Percentiles rank a stretch among this genome's conserved stretches.
phyloP scores from a whole-genome alignment of 2,113 vertebrate genomes.

The Corythaixoides concolor region DNA sequence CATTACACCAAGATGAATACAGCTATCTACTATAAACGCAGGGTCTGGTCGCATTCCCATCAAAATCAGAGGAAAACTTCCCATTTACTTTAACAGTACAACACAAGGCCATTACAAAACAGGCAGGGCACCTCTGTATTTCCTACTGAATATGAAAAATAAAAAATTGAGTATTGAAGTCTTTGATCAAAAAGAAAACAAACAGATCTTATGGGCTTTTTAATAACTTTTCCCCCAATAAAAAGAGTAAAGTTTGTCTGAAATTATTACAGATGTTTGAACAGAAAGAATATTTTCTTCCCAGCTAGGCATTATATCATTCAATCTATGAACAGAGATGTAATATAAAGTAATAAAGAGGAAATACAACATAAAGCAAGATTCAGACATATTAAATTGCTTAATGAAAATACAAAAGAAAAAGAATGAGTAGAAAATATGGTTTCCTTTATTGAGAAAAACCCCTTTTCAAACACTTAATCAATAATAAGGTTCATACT shows the following conservation, averaged over 20 bases:
- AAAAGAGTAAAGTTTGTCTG: conserved; percentile 39
- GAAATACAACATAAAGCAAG: conserved; percentile 59
- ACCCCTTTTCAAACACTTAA: conserved; percentile 46
- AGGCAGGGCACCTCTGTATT: conserved; percentile 24
- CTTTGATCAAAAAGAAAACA: conserved; percentile 40
- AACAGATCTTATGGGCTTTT: not conserved
- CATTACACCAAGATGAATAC: not conserved
- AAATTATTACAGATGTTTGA: conserved; percentile 62
- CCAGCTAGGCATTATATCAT: conserved; percentile 59
- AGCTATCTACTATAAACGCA: not conserved
- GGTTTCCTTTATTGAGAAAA: conserved; percentile 65
- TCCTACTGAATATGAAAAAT: conserved; percentile 18
- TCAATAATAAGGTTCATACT: conserved; percentile 64
- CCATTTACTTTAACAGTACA: not conserved
- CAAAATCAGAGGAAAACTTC: not conserved
- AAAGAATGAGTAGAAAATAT: conserved; percentile 35
- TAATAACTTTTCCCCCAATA: conserved; percentile 56
- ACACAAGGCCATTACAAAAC: not conserved
- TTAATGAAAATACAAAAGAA: conserved; percentile 67
- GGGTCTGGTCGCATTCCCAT: not conserved
- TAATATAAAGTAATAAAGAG: conserved; percentile 74
- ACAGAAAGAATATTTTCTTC: conserved; percentile 58
- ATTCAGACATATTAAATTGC: conserved; percentile 68
- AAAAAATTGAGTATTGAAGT: not conserved
- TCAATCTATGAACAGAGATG: conserved; percentile 54